These are phyloP conservation scores for Geodia barretti DNA, from an alignment of 37 sponge, comb jelly and placozoan genomes.

Conservation along the genomic window DNA sequence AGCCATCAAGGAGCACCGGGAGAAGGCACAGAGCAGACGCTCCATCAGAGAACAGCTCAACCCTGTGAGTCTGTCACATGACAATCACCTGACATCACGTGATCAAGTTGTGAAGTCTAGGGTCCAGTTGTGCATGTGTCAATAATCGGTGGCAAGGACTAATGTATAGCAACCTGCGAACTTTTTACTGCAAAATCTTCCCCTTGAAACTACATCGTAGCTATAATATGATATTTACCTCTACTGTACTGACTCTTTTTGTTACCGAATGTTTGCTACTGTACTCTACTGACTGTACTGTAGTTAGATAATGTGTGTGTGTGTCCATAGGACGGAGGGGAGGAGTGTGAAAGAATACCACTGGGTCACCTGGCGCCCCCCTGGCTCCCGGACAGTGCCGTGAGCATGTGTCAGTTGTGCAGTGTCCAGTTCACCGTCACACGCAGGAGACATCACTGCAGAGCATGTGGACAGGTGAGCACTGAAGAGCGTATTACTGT, in stretches of 20 bases:
- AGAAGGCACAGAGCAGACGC: conserved; percentile 9
- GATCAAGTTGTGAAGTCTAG: too few species aligned
- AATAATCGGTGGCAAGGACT: too few species aligned
- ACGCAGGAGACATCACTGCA: conserved; percentile 81
- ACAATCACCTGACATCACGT: too few species aligned
- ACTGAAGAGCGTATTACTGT: too few species aligned
- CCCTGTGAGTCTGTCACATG: conserved; percentile 7
- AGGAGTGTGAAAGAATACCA: conserved; percentile 10
- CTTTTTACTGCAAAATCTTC: too few species aligned
- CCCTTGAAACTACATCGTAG: too few species aligned
- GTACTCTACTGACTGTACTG: background rate
- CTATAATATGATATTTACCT: background rate
- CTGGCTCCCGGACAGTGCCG: conserved; percentile 83
- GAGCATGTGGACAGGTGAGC: conserved; percentile 84
- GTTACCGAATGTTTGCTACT: background rate
- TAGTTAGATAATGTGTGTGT: background rate
- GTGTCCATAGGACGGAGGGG: background rate
- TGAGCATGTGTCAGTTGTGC: conserved; percentile 89
- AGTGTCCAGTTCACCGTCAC: conserved; percentile 68
- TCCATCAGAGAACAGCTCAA: background rate
- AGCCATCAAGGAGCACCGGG: conserved; percentile 46
- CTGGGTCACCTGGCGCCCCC: conserved; percentile 79
- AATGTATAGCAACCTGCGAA: too few species aligned
- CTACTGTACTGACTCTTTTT: background rate
- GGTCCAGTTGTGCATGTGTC: too few species aligned